These are phyloP conservation scores for Chionis minor DNA, from an alignment of 2,113 vertebrate species.

Conservation along the genomic window DNA sequence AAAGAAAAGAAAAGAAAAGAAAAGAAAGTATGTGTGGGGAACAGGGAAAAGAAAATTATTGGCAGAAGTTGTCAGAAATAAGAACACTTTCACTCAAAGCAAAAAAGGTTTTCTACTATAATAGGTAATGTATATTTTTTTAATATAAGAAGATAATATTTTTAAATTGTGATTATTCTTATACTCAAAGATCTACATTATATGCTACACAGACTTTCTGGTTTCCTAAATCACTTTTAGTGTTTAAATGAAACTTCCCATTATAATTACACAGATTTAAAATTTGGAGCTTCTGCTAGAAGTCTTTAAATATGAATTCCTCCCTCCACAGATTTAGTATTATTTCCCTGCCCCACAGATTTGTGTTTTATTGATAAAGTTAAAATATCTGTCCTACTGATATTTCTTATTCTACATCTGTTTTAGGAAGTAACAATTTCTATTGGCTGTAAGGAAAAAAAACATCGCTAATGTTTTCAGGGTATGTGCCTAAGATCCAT, in stretches of 20 bases:
- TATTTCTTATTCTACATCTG: not conserved
- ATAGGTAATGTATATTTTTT: not conserved
- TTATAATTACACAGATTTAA: not conserved
- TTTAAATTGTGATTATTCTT: not conserved
- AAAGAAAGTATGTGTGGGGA: accelerated
- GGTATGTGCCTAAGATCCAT: not conserved
- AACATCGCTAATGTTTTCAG: not conserved
- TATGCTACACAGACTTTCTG: not conserved
- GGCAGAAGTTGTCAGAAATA: not conserved
- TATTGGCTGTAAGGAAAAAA: not conserved
- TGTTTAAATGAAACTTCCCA: not conserved
- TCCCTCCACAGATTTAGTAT: not conserved
- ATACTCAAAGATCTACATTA: not conserved
- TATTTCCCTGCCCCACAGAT: not conserved
- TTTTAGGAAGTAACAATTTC: not conserved
- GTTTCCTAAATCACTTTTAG: not conserved
- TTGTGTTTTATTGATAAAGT: not conserved
- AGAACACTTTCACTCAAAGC: not conserved
- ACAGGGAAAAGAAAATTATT: not conserved
- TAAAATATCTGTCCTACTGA: accelerated
- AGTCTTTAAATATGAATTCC: not conserved
- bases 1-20: no score
- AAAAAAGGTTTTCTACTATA: not conserved
- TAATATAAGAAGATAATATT: not conserved
- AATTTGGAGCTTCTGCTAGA: not conserved